Evolutionary conservation across 1,140 invertebrate species (phyloP).

Genomic region (Calephelis virginiensis): DNA sequence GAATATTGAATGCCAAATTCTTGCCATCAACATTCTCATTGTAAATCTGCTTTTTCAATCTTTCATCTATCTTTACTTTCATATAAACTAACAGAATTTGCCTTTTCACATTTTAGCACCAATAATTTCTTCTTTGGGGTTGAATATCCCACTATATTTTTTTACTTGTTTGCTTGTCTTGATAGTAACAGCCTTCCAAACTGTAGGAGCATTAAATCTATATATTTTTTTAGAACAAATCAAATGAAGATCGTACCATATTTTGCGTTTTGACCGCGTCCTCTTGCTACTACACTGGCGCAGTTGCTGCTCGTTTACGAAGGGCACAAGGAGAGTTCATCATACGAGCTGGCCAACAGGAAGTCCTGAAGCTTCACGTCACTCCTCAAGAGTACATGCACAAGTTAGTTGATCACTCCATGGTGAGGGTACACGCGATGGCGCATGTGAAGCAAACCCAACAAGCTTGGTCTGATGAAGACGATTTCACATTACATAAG

Average conservation of each 20-base stretch:
- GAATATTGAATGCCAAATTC: too few relatives aligned
- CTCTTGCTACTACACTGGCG: conserved; percentile 85
- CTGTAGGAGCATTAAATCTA: too few relatives aligned
- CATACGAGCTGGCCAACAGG: conserved; percentile 77
- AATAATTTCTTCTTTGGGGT: too few relatives aligned
- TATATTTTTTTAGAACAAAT: conserved; percentile 79
- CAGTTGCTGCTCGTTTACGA: conserved; percentile 82
- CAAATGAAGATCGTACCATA: conserved; percentile 81
- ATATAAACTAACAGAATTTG: too few relatives aligned
- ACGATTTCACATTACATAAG: conserved; percentile 83
- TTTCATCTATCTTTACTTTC: too few relatives aligned
- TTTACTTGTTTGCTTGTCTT: too few relatives aligned
- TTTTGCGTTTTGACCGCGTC: conserved; percentile 81
- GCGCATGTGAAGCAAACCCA: conserved; percentile 84
- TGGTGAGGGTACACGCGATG: conserved; percentile 84
- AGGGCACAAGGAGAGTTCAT: conserved; percentile 81
- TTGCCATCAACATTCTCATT: too few relatives aligned
- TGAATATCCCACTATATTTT: too few relatives aligned
- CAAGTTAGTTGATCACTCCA: conserved; percentile 84
- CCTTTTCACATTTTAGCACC: too few relatives aligned
- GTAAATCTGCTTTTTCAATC: too few relatives aligned
- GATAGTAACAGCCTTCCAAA: too few relatives aligned
- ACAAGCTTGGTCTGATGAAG: conserved; percentile 85
- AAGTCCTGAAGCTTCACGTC: conserved; percentile 77
- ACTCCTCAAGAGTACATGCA: conserved; percentile 82